Conservation (phyloP, 2,797 vertebrate genomes). For the Simalia tracyae region DNA sequence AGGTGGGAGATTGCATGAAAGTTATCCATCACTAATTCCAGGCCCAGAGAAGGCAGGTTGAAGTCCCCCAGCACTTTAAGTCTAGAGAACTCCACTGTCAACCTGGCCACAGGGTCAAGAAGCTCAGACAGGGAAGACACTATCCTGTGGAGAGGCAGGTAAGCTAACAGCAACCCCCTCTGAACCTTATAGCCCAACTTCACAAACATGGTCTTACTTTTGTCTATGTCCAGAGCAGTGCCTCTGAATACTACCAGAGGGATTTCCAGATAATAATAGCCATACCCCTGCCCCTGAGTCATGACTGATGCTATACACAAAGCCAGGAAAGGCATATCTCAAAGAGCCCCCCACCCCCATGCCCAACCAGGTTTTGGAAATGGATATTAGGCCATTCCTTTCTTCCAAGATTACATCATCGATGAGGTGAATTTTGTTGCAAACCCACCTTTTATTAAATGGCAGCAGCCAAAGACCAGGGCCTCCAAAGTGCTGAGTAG, state of each 20-base stretch:
- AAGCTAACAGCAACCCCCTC: not conserved
- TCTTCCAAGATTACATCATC: not conserved
- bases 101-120: not conserved
- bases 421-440: not conserved
- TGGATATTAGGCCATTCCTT: not conserved
- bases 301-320: not conserved
- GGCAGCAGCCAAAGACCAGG: not conserved
- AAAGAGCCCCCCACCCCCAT: not conserved
- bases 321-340: not conserved
- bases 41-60: not conserved
- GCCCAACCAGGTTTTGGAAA: not conserved
- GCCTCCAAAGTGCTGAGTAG: not conserved
- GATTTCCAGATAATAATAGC: not conserved
- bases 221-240: not conserved
- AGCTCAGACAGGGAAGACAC: not conserved
- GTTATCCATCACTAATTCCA: not conserved
- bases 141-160: not conserved
- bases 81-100: not conserved
- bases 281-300: not conserved
- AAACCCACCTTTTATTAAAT: not conserved
- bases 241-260: not conserved
- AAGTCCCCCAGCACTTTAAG: not conserved
- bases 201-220: not conserved
- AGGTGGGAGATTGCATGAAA: not conserved
- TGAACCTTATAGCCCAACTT: not conserved